Percentiles rank a stretch among this genome's conserved stretches.
Evolutionary conservation across 2,113 vertebrate genomes (phyloP).

Genomic region (Thomomys bottae): DNA sequence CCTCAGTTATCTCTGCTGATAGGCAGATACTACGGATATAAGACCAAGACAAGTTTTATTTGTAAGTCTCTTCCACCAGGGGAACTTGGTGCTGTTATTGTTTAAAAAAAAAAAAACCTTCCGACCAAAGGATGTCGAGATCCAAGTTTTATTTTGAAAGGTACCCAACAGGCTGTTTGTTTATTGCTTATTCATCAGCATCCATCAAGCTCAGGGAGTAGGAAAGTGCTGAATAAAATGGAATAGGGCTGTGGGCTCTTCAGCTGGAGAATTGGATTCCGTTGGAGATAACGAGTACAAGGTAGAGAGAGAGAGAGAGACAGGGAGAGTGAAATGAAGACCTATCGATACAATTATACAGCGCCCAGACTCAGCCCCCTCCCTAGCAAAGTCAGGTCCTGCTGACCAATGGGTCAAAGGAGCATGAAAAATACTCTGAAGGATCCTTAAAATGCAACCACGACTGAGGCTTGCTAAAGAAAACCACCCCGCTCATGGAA

Average conservation of each 20-base stretch:
- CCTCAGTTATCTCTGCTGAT: not conserved
- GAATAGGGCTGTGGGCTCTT: not conserved
- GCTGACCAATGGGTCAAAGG: not conserved
- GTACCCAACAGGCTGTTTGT: not conserved
- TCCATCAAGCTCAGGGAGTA: not conserved
- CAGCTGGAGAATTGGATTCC: not conserved
- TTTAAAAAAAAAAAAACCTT: constrained; percentile 24
- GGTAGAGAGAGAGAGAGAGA: too few relatives aligned
- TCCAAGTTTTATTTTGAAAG: not conserved
- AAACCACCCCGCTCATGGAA: constrained; percentile 1
- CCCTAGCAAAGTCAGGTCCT: not conserved
- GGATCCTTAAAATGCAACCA: not conserved
- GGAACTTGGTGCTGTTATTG: not conserved
- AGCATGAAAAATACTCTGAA: not conserved
- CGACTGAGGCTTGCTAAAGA: not conserved
- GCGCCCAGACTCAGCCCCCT: not conserved
- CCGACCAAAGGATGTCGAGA: not conserved
- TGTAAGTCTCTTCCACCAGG: not conserved
- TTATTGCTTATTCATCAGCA: not conserved
- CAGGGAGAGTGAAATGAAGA: not conserved
- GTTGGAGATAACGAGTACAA: too few relatives aligned
- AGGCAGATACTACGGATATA: not conserved
- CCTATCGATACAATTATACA: too few relatives aligned
- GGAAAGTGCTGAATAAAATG: not conserved
- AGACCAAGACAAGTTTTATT: not conserved